phyloP scores from a whole-genome alignment of 2,888 invertebrate genomes.

The Apamea crenata region DNA sequence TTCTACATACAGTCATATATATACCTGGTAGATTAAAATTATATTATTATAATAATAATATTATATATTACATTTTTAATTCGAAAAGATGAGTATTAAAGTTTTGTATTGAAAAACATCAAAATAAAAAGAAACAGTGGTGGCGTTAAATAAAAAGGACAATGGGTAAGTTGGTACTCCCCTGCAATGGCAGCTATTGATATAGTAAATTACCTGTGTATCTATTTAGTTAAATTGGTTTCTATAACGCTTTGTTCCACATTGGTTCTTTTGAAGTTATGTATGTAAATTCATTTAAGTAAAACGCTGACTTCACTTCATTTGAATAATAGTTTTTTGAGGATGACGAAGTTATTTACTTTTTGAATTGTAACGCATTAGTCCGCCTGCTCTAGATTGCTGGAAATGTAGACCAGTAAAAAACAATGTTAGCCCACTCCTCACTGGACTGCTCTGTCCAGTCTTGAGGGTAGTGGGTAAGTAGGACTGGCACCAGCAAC shows the following conservation, averaged over 20 bases:
- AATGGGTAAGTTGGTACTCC: constrained; percentile 5
- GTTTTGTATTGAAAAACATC: neutral
- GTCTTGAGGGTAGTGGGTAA: neutral
- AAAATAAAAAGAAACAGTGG: neutral
- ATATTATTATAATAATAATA: neutral
- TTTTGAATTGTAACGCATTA: neutral
- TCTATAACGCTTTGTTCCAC: constrained; percentile 3
- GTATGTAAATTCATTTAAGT: neutral
- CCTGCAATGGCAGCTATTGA: neutral
- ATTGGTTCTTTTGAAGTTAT: neutral
- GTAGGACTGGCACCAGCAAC: neutral
- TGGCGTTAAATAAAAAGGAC: constrained; percentile 8
- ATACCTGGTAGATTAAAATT: neutral
- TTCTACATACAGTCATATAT: neutral
- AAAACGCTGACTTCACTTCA: neutral
- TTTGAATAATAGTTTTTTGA: constrained; percentile 1
- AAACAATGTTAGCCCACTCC: neutral
- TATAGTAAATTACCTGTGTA: neutral
- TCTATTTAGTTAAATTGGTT: constrained; percentile 2
- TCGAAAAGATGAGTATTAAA: neutral
- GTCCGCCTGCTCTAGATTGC: neutral
- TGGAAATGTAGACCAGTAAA: neutral
- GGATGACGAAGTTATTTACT: neutral
- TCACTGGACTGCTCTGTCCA: neutral
- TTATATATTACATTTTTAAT: no score